Conservation (phyloP, 2,113 vertebrate genomes). For the Elephas maximus region DNA sequence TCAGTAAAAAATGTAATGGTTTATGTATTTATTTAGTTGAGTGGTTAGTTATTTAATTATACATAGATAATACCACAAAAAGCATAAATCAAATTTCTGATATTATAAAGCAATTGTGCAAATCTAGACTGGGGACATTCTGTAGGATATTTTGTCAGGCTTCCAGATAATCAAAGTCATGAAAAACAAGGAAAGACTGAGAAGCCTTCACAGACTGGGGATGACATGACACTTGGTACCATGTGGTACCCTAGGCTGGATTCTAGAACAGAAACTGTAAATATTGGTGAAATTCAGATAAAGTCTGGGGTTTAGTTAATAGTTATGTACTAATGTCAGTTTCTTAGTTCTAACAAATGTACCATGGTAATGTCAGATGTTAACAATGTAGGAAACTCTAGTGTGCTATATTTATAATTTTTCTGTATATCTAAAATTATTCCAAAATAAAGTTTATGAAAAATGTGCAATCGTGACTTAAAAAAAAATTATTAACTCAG, state of each 20-base stretch:
- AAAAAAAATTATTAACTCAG: background rate
- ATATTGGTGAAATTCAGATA: background rate
- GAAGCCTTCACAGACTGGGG: background rate
- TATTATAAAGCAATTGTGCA: background rate
- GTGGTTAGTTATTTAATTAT: background rate
- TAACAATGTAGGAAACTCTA: background rate
- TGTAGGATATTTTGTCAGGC: background rate
- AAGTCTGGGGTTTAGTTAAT: background rate
- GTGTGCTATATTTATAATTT: background rate
- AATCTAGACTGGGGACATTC: background rate
- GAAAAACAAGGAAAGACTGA: background rate
- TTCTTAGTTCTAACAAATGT: background rate
- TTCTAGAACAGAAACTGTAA: background rate
- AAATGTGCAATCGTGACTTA: background rate
- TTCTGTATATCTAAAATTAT: conserved; percentile 40
- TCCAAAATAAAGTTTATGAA: background rate
- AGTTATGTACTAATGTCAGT: background rate
- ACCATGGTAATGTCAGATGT: background rate
- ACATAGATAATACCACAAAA: background rate
- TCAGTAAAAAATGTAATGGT: background rate
- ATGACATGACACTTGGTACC: background rate
- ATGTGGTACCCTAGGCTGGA: background rate
- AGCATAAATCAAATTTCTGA: background rate
- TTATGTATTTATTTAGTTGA: background rate
- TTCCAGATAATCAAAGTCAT: background rate